Base-by-base conservation (phyloP, 1,140 invertebrate species). In the Gonioctena quinquepunctata region DNA sequence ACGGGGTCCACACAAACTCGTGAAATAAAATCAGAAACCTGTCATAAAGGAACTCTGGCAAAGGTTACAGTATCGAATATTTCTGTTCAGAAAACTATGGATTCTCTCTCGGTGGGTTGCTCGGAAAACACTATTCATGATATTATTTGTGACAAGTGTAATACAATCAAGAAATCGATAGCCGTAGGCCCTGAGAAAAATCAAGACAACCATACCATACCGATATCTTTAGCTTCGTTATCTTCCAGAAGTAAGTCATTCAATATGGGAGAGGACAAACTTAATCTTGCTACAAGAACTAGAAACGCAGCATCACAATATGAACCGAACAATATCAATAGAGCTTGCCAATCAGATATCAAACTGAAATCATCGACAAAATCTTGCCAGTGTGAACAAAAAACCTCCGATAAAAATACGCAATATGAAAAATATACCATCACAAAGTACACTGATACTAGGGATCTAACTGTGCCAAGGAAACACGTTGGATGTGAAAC, bases 71-170 rank as follows among this genome's bases (percentile, higher is more conserved):
- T 50, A 7, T 50, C 21, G 19, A 68, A 76, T 54, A 62, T 75
- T 23, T 80, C 73, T 52, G 76, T 83, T 42, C 81, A 80, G 60
- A 84, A 83, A 68, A 79, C 77, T 50, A 82, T 84, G 19, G 80
- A 82, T 57, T 80, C 79, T 2, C 78, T 80, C 48, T 83, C 83
- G 56, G 76, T 85, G 28, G 88, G 84, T 56, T 79, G 82, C 68
- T 87, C 86, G 2, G 83, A 86, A 25, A 80, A 85, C 64, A 84
- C 79, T 2, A 78, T 86, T 18, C 78, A 78, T 49, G 84, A 86
- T 64, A 78, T 82, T 21, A 72, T 84, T 11, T 89, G 88, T 78
- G 82, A 84, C 11, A 86, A 84, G 77, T 89, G 88, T 77, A 82
- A 79, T 13, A 73, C 82, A 0, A 68, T 68, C 25, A 87, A 84